Evolutionary conservation across 2,888 invertebrate species (phyloP).

Genomic region (Ligdia adustata): DNA sequence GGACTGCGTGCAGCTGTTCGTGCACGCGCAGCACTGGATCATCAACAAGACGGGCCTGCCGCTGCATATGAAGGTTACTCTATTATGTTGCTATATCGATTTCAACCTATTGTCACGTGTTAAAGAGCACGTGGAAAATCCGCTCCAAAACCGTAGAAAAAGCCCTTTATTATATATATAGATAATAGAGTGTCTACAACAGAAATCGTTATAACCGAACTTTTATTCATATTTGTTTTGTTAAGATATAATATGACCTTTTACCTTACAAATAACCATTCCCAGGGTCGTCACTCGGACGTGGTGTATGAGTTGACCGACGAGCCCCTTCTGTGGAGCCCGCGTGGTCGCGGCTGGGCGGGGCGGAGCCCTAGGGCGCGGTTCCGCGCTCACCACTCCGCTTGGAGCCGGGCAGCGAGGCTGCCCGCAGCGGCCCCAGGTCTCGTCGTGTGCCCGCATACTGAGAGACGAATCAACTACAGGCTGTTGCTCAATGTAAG

Average conservation of each 20-base stretch:
- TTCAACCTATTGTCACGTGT: too few relatives aligned
- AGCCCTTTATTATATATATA: too few relatives aligned
- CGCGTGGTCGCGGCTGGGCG: conserved; percentile 51
- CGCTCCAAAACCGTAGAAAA: too few relatives aligned
- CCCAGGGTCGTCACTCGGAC: conserved; percentile 86
- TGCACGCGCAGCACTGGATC: conserved; percentile 94
- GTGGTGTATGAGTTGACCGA: conserved; percentile 81
- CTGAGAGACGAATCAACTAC: conserved; percentile 89
- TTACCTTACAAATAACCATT: too few relatives aligned
- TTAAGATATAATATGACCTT: too few relatives aligned
- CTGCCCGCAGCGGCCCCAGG: conserved; percentile 91
- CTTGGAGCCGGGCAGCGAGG: conserved; percentile 75
- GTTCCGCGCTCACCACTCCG: conserved; percentile 55
- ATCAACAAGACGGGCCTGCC: conserved; percentile 95
- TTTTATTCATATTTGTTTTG: too few relatives aligned
- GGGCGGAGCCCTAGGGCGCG: conserved; percentile 40
- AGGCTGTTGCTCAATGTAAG: conserved; percentile 86
- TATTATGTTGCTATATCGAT: too few relatives aligned
- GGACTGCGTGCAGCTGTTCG: conserved; percentile 86
- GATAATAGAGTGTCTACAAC: too few relatives aligned
- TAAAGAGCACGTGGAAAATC: too few relatives aligned
- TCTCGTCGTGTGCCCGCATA: conserved; percentile 88
- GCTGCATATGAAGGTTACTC: conserved; percentile 88
- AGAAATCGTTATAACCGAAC: too few relatives aligned
- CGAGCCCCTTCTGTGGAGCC: conserved; percentile 87